Base-by-base conservation (phyloP, 2,113 vertebrate genomes). In the Pelusios castaneus region DNA sequence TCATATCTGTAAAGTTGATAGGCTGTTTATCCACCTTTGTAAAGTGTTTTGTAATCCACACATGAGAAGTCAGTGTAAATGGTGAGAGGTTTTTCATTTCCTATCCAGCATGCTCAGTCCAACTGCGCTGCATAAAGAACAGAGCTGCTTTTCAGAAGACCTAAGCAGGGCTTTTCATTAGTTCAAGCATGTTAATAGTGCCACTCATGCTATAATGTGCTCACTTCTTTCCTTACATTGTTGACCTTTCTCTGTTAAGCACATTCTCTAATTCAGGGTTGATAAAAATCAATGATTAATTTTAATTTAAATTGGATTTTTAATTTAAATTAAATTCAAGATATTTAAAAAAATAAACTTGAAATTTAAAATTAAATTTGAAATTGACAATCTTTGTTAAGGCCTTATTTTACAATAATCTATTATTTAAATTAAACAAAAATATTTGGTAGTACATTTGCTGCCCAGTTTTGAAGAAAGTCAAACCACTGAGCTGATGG, bases 31-130 rank as follows among this genome's bases (percentile, higher is more conserved):
- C 34, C 17, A 43, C 10, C 70, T 25, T 75, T 41, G 38, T 43
- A 24, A 75, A 43, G 10, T 41, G 22, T 25, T 75, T 43, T 75
- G 70, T 43, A 41, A 43, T 75, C 21, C 38, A 43, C 70, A 75
- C 10, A 25, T 75, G 70, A 75, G 41, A 43, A 73, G 70, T 10
- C 84, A 78, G 4, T 95, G 89, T 91, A 91, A 93, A 96, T 93
- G 34, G 81, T 88, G 90, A 95, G 91, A 82, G 38, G 86, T 83
- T 94, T 24, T 92, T 93, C 49, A 24, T 85, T 91, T 96, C 94
- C 88, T 93, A 81, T 85, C 86, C 79, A 2, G 67, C 76, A 82
- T 0, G 89, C 0, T 0, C 54, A 84, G 85, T 92, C 70, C 91
- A 90, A 47, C 89, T 94, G 94, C 90, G 77, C 47, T 1, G 4